Conservation (phyloP, 1,140 invertebrate species). For the Hestina assimilis region DNA sequence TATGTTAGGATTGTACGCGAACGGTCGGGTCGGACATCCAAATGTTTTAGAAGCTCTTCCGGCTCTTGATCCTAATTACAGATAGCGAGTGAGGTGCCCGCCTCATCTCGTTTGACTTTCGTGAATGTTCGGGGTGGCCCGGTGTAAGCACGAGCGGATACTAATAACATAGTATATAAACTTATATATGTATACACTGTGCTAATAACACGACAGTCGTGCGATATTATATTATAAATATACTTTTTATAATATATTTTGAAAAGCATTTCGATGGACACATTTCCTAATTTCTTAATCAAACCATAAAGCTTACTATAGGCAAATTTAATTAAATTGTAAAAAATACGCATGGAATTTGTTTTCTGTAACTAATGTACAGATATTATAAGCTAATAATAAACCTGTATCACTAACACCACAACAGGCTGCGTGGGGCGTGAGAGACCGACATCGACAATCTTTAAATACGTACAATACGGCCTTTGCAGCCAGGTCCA, state of each 20-base stretch:
- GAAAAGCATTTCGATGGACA: too few relatives aligned
- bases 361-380: slow-evolving; percentile 1
- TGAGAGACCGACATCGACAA: slow-evolving; percentile 9
- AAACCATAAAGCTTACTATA: too few relatives aligned
- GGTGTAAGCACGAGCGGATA: slow-evolving; percentile 6
- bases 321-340: too few relatives aligned
- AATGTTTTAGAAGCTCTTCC: slow-evolving; percentile 53
- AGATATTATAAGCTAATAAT: slow-evolving; percentile 10
- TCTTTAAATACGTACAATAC: slow-evolving; percentile 18
- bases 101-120: slow-evolving; percentile 49
- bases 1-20: slow-evolving; percentile 20
- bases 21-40: slow-evolving; percentile 31
- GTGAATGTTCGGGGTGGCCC: slow-evolving; percentile 28
- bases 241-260: too few relatives aligned
- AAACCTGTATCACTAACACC: slow-evolving; percentile 17
- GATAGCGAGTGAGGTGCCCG: slow-evolving; percentile 52
- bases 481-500: slow-evolving; percentile 7
- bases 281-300: too few relatives aligned
- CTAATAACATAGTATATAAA: too few relatives aligned
- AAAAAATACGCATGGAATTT: too few relatives aligned
- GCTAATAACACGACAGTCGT: slow-evolving; percentile 9
- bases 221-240: slow-evolving; percentile 3
- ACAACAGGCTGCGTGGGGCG: slow-evolving; percentile 10
- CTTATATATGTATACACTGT: too few relatives aligned
- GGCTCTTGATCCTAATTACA: slow-evolving; percentile 66